phyloP scores from a whole-genome alignment of 2,797 vertebrate genomes.

The Molothrus aeneus region DNA sequence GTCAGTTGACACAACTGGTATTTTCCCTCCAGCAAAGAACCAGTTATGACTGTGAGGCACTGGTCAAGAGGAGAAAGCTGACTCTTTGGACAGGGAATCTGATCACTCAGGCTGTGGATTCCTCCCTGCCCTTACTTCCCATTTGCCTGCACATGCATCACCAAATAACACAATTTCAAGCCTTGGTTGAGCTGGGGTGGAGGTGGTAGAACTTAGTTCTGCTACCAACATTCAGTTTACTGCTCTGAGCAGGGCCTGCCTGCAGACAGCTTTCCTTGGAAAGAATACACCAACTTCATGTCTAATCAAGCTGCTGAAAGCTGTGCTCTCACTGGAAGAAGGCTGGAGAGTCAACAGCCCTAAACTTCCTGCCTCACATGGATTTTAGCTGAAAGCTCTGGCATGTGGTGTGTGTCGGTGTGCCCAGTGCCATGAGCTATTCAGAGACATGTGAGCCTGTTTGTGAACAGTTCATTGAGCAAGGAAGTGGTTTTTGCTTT shows the following conservation, averaged over 20 bases:
- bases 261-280: neutral
- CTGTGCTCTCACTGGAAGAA: neutral
- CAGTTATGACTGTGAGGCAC: neutral
- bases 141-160: neutral
- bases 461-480: neutral
- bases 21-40: constrained; percentile 34
- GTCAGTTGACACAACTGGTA: neutral
- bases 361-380: neutral
- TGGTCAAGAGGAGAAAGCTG: neutral
- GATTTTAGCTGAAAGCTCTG: neutral
- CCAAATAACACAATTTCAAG: neutral
- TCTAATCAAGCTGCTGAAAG: neutral
- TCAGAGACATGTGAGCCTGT: neutral
- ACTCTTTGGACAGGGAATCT: neutral
- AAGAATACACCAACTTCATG: neutral
- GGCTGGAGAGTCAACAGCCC: neutral
- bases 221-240: neutral
- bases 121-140: neutral
- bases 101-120: neutral
- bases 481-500: neutral
- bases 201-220: neutral
- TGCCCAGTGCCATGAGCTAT: neutral
- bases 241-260: neutral
- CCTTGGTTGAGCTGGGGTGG: neutral
- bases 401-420: neutral